phyloP scores from a whole-genome alignment of 2,888 invertebrate genomes.

The Molorchus minor region DNA sequence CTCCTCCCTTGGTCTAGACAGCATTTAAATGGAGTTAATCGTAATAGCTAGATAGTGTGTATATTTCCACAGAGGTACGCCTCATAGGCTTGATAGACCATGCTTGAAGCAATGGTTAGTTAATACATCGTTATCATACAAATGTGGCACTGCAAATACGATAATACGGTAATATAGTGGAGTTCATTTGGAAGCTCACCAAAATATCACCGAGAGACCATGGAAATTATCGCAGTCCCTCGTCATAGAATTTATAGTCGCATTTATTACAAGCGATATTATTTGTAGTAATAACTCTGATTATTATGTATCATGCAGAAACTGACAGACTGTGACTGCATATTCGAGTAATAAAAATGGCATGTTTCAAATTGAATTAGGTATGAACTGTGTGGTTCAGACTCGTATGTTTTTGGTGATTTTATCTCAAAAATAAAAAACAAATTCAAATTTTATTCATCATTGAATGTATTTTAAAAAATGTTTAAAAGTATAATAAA shows the following conservation, averaged over 20 bases:
- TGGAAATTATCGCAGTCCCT: constrained; percentile 44
- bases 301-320: constrained; percentile 44
- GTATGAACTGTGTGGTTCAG: too few species aligned
- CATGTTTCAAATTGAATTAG: too few species aligned
- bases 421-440: too few species aligned
- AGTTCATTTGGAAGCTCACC: constrained; percentile 41
- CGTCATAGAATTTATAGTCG: constrained; percentile 42
- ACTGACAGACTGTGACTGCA: too few species aligned
- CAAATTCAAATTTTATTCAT: too few species aligned
- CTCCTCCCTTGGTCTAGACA: neutral
- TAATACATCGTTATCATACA: constrained; percentile 33
- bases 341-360: too few species aligned
- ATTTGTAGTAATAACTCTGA: constrained; percentile 42
- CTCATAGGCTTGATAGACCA: neutral
- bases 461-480: too few species aligned
- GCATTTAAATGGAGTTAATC: too few species aligned
- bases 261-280: constrained; percentile 42
- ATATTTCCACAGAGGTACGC: neutral
- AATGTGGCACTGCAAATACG: constrained; percentile 28
- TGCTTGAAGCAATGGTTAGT: constrained; percentile 25
- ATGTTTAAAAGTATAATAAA: too few species aligned
- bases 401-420: too few species aligned
- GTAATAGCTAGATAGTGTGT: too few species aligned
- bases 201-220: constrained; percentile 40
- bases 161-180: constrained; percentile 40